Evolutionary conservation across 1,140 invertebrate species (phyloP), one percentile per base, ranked within the genome.

Genomic region (Aporrectodea caliginosa): DNA sequence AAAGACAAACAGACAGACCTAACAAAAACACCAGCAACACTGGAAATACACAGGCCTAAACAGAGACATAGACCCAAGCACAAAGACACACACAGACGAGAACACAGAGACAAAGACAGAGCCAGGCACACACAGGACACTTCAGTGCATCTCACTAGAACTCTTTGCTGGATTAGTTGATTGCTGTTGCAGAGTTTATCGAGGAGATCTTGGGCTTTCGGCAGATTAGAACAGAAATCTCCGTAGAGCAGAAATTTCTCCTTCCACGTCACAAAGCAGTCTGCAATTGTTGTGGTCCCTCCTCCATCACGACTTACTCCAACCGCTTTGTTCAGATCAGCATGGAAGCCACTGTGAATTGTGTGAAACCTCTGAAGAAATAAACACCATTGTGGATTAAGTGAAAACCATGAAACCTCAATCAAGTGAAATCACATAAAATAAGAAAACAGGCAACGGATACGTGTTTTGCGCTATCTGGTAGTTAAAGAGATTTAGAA

Each of bases 231-330:
- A 89, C 97, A 99, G 87, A 98, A 98, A 84, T 95, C 93, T 16
- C 96, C 96, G 86, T 99, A 99, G 71, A 97, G 91, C 22, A 98
- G 90, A 86, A 99, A 93, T 80, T 93, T 93, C 84, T 96, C 93
- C 83, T 95, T 93, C 91, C 93, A 97, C 80, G 93, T 92, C 1
- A 97, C 90, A 88, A 99, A 98, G 73, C 94, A 93, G 84, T 93
- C 91, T 34, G 86, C 84, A 6, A 90, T 81, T 35, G 82, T 78
- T 14, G 77, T 31, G 31, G 58, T 22, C 79, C 31, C 78, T 70
- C 74, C 72, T 32, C 73, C 79, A n/a, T 78, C 35, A 70, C 35
- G n/a, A 84, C 88, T n/a, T 86, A 89, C 78, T 86, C 85, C 81
- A 76, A 91, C 91, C 1, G 94, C 92, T 85, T 93, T 92, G 16